Conservation (phyloP, 2,888 invertebrate species). For the Brachyptera risi region DNA sequence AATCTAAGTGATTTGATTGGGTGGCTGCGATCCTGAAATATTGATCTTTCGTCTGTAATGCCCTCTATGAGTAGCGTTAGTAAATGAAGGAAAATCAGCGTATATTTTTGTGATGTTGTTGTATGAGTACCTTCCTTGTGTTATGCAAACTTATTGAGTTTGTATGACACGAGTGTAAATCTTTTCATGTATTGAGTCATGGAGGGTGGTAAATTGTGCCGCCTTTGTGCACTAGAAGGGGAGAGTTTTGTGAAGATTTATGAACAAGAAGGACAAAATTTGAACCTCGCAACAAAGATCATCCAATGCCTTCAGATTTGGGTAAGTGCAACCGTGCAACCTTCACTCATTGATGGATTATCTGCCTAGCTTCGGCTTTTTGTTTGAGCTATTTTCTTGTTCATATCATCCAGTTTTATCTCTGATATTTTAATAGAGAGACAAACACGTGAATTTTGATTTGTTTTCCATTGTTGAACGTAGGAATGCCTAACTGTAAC, state of each 20-base stretch:
- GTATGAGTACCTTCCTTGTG: no score
- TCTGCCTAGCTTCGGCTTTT: neutral
- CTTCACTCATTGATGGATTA: neutral
- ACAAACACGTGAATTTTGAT: no score
- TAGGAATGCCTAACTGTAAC: no score
- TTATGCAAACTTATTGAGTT: no score
- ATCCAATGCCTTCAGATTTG: constrained; percentile 40
- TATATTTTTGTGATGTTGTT: no score
- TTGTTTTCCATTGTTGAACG: no score
- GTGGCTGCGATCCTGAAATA: neutral
- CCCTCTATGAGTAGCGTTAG: neutral
- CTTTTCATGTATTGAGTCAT: neutral
- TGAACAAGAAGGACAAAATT: constrained; percentile 37
- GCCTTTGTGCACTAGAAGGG: constrained; percentile 30
- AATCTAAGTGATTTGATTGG: no score
- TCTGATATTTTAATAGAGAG: neutral
- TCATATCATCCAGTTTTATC: neutral
- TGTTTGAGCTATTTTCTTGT: constrained; percentile 20
- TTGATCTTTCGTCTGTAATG: neutral
- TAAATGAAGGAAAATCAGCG: neutral
- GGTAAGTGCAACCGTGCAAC: constrained; percentile 36
- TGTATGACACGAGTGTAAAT: no score
- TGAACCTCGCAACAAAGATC: constrained; percentile 38
- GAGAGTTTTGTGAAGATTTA: constrained; percentile 37
- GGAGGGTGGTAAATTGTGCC: constrained; percentile 26